Evolutionary conservation across 2,888 invertebrate species (phyloP).

Genomic region (Drosophila fungiperda): DNA sequence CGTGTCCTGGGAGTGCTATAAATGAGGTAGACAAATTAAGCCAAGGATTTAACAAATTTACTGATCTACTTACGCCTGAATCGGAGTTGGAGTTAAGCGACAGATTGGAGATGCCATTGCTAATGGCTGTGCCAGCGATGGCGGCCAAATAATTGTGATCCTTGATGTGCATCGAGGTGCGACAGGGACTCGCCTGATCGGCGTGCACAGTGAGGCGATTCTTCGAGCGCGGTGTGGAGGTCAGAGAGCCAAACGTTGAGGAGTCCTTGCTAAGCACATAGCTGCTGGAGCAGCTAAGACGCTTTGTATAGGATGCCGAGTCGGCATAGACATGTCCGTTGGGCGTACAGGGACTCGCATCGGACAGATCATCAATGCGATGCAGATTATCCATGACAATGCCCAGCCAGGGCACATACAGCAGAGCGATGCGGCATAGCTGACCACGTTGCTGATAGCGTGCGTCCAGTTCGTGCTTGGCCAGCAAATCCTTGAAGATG

Average conservation of each 20-base stretch:
- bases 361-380: slow-evolving; percentile 87
- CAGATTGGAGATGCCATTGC: slow-evolving; percentile 90
- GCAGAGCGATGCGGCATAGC: slow-evolving; percentile 92
- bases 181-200: slow-evolving; percentile 88
- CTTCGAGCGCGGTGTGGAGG: slow-evolving; percentile 86
- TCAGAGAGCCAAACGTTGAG: slow-evolving; percentile 77
- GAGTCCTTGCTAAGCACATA: slow-evolving; percentile 86
- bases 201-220: slow-evolving; percentile 90
- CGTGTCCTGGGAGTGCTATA: slow-evolving; percentile 79
- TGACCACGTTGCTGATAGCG: slow-evolving; percentile 93
- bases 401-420: slow-evolving; percentile 96
- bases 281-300: slow-evolving; percentile 87
- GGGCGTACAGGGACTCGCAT: slow-evolving; percentile 69
- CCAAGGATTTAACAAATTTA: too few species aligned
- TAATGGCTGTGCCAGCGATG: slow-evolving; percentile 89
- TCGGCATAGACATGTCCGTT: slow-evolving; percentile 85
- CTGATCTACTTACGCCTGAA: slow-evolving; percentile 78
- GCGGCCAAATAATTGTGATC: slow-evolving; percentile 91
- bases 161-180: slow-evolving; percentile 91
- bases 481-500: slow-evolving; percentile 93
- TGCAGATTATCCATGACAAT: slow-evolving; percentile 95
- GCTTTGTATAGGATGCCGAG: slow-evolving; percentile 84
- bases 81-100: slow-evolving; percentile 91
- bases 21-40: background rate
- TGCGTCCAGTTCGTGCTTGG: slow-evolving; percentile 97